phyloP scores from a whole-genome alignment of 2,797 vertebrate species.

The Chelon auratus region DNA sequence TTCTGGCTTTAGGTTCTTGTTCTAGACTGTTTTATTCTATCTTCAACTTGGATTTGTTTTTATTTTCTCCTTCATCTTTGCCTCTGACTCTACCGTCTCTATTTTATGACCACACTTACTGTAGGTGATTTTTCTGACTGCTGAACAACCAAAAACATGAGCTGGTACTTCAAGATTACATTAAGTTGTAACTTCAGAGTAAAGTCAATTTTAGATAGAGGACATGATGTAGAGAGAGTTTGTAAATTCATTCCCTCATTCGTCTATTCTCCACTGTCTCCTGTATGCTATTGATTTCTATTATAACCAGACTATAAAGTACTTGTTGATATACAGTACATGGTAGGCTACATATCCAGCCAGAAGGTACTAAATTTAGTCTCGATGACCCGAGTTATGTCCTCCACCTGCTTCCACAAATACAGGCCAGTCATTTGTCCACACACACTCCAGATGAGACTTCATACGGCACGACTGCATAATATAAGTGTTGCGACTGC shows the following conservation, averaged over 20 bases:
- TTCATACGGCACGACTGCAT: not conserved
- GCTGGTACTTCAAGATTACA: not conserved
- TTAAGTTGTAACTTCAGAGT: not conserved
- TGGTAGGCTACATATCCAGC: no score
- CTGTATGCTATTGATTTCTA: no score
- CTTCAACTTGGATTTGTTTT: no score
- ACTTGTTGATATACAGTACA: no score
- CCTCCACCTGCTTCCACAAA: not conserved
- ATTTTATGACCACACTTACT: not conserved
- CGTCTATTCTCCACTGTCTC: no score
- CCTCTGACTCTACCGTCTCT: not conserved
- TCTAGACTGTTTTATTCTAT: no score
- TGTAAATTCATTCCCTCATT: no score
- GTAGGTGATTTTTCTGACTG: not conserved
- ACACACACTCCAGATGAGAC: not conserved
- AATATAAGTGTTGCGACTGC: not conserved
- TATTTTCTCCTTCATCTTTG: no score
- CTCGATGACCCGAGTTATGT: no score
- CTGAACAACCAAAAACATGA: not conserved
- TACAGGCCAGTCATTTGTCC: not conserved
- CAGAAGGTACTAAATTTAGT: not conserved
- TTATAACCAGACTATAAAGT: no score
- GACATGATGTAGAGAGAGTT: no score
- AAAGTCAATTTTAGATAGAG: not conserved
- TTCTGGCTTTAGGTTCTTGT: not conserved